Conservation (phyloP, 2,797 vertebrate species). For the Halcyon chelicuti region DNA sequence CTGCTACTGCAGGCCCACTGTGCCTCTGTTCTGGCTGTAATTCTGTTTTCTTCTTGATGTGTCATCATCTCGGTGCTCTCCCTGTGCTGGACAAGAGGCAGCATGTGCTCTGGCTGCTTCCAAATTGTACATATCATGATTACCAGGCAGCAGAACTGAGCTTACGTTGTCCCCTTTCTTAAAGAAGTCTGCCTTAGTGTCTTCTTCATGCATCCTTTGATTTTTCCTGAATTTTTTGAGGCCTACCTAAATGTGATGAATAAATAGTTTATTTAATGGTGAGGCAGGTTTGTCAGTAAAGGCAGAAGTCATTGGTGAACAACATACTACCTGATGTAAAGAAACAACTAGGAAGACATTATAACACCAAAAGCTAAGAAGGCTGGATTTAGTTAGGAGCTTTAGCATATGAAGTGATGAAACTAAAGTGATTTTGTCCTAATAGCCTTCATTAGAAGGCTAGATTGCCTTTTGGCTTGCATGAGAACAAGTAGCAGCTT, state of each 20-base stretch:
- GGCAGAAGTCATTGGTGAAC: background rate
- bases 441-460: background rate
- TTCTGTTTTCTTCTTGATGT: background rate
- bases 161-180: background rate
- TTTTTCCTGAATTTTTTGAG: background rate
- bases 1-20: background rate
- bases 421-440: background rate
- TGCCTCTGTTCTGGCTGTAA: background rate
- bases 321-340: background rate
- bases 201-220: background rate
- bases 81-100: background rate
- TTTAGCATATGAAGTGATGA: background rate
- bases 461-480: background rate
- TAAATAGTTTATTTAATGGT: background rate
- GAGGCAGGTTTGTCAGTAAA: background rate
- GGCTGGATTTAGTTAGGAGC: background rate
- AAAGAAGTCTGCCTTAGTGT: background rate
- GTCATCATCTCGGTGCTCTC: background rate
- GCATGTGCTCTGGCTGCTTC: background rate
- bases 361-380: background rate
- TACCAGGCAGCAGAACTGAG: background rate
- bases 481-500: background rate
- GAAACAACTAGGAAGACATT: background rate
- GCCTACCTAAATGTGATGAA: background rate
- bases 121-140: accelerated